Percentiles rank a stretch among this genome's conserved stretches.
These are phyloP conservation scores for Oegoconia quadripuncta DNA, from an alignment of 2,888 invertebrate species.

Conservation along the genomic window DNA sequence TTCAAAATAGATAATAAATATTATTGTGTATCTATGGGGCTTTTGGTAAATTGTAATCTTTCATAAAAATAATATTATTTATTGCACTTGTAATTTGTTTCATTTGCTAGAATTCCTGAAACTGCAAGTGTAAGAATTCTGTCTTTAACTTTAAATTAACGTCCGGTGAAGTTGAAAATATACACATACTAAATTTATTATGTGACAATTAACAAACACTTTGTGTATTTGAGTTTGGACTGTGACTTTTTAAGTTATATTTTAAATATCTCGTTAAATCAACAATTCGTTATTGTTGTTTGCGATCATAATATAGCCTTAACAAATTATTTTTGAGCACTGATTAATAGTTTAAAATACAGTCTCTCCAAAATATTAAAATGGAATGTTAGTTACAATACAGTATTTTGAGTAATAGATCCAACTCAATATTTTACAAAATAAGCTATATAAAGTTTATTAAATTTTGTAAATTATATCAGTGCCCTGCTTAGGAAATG, in stretches of 20 bases:
- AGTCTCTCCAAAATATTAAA: slow-evolving; percentile 19
- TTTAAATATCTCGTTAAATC: slow-evolving; percentile 38
- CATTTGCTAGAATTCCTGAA: too few relatives aligned
- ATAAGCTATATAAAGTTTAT: too few relatives aligned
- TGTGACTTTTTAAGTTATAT: slow-evolving; percentile 43
- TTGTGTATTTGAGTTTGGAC: slow-evolving; percentile 54
- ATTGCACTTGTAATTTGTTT: too few relatives aligned
- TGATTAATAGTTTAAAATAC: slow-evolving; percentile 36
- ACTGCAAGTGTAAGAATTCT: too few relatives aligned
- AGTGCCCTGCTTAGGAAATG: slow-evolving; percentile 10
- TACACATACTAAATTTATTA: slow-evolving; percentile 47
- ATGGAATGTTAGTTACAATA: slow-evolving; percentile 14
- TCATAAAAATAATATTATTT: too few relatives aligned
- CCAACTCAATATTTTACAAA: neutral
- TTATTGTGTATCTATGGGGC: too few relatives aligned
- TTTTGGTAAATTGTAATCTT: too few relatives aligned
- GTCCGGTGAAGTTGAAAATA: slow-evolving; percentile 53
- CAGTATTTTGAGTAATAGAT: slow-evolving; percentile 6
- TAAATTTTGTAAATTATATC: slow-evolving; percentile 1
- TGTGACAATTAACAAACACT: slow-evolving; percentile 57
- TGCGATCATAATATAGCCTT: slow-evolving; percentile 43
- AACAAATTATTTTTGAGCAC: slow-evolving; percentile 73
- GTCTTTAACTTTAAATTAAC: neutral
- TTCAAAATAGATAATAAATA: too few relatives aligned
- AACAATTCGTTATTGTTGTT: slow-evolving; percentile 46